phyloP scores from a whole-genome alignment of 2,113 vertebrate genomes.

The Heterochromis multidens region DNA sequence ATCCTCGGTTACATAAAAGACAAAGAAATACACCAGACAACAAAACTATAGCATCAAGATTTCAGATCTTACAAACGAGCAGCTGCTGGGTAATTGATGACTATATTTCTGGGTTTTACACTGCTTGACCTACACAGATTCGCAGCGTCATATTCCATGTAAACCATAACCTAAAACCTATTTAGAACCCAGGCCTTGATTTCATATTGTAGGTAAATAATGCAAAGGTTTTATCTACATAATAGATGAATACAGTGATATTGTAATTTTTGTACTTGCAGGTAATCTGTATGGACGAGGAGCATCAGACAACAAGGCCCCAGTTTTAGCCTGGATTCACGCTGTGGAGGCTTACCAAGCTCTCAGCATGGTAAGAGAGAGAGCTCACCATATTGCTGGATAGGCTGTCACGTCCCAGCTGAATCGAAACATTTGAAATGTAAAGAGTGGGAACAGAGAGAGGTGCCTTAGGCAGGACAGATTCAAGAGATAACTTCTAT shows the following conservation, averaged over 20 bases:
- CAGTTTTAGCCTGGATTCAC: slow-evolving; percentile 82
- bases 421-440: not conserved
- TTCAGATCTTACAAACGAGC: no score
- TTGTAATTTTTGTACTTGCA: slow-evolving; percentile 12
- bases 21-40: no score
- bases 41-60: no score
- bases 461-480: not conserved
- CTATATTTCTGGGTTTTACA: no score
- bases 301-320: slow-evolving; percentile 83
- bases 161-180: no score
- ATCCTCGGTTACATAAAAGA: no score
- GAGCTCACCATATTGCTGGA: not conserved
- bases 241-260: not conserved
- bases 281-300: slow-evolving; percentile 82
- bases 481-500: not conserved
- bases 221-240: not conserved
- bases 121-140: no score
- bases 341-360: slow-evolving; percentile 76
- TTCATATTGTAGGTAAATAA: no score
- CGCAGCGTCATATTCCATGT: no score
- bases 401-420: not conserved
- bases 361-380: slow-evolving; percentile 67
- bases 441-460: not conserved
- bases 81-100: no score
- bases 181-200: no score